phyloP scores from a whole-genome alignment of 2,888 invertebrate species.

The Zhuqinia jingwanae region DNA sequence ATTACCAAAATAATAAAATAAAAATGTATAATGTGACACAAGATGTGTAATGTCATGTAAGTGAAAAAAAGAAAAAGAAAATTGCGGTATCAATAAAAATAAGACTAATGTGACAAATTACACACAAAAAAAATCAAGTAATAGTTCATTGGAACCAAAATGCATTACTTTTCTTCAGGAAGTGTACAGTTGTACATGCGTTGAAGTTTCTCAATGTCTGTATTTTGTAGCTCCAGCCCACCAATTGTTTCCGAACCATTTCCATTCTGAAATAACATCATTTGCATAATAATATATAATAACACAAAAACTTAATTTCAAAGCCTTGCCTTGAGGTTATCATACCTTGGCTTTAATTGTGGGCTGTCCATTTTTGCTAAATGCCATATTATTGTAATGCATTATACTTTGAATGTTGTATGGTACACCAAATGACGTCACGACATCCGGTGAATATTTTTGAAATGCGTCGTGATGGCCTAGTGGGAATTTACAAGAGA shows the following conservation, averaged over 20 bases:
- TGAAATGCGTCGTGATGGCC: constrained; percentile 44
- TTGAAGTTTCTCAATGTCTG: constrained; percentile 59
- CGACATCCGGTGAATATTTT: background rate
- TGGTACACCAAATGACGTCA: constrained; percentile 47
- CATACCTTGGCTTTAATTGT: constrained; percentile 67
- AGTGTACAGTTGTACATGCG: constrained; percentile 66
- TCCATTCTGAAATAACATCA: constrained; percentile 17
- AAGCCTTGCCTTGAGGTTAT: background rate
- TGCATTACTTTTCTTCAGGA: background rate
- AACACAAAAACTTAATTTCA: background rate
- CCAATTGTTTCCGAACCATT: constrained; percentile 31
- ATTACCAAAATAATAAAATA: too few relatives aligned
- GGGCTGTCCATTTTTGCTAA: constrained; percentile 59
- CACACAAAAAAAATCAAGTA: too few relatives aligned
- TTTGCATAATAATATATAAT: background rate
- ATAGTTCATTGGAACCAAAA: background rate
- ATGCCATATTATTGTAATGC: constrained; percentile 60
- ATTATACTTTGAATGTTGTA: constrained; percentile 66
- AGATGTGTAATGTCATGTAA: background rate
- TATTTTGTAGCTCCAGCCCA: constrained; percentile 34
- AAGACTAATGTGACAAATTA: constrained; percentile 20
- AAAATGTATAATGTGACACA: background rate
- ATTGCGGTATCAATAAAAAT: constrained; percentile 36
- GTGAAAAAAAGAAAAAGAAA: constrained; percentile 3
- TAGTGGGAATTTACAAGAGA: too few relatives aligned